phyloP scores from a whole-genome alignment of 2,113 vertebrate species.

The Myrmecophaga tridactyla region DNA sequence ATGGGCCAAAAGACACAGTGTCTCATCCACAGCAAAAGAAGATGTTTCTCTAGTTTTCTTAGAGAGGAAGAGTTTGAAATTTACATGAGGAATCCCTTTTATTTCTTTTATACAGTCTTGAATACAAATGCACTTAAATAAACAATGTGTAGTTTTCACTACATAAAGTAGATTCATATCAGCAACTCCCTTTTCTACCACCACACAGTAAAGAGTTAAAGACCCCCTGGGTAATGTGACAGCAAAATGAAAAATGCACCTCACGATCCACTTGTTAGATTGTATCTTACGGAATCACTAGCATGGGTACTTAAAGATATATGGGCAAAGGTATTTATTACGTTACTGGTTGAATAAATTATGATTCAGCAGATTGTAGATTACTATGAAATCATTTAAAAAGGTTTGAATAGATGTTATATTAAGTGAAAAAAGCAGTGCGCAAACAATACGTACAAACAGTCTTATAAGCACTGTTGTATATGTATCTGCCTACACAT shows the following conservation, averaged over 20 bases:
- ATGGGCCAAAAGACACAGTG: neutral
- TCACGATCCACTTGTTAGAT: neutral
- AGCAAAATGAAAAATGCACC: constrained; percentile 32
- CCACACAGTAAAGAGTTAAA: neutral
- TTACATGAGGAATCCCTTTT: neutral
- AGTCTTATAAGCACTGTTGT: neutral
- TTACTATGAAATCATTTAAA: neutral
- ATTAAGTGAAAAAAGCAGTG: neutral
- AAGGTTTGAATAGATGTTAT: neutral
- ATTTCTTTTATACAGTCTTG: neutral
- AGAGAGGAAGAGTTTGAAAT: neutral
- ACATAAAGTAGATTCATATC: neutral
- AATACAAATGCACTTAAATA: neutral
- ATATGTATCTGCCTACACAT: neutral
- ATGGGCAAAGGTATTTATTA: constrained; percentile 17
- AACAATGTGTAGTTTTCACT: neutral
- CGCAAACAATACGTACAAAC: neutral
- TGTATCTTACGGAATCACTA: neutral
- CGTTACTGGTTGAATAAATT: neutral
- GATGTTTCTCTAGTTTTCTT: neutral
- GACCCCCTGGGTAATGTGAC: neutral
- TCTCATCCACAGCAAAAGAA: neutral
- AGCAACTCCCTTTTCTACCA: neutral
- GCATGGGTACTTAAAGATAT: neutral
- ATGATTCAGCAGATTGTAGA: neutral